phyloP scores from a whole-genome alignment of 2,113 vertebrate species.

The Felis catus region DNA sequence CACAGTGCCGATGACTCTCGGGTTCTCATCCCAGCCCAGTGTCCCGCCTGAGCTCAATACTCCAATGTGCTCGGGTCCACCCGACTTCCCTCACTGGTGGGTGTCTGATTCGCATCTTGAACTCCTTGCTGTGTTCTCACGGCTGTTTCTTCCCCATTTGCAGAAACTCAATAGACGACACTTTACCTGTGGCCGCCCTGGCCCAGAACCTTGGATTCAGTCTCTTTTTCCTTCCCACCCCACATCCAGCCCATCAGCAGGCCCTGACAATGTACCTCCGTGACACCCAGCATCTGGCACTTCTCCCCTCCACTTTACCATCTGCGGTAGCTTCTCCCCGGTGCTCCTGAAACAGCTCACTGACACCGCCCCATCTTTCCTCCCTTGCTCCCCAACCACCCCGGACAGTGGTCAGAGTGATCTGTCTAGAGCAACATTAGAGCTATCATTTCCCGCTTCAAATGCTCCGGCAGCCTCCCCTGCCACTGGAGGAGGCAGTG shows the following conservation, averaged over 20 bases:
- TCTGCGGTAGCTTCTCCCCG: not conserved
- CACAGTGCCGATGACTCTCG: not conserved
- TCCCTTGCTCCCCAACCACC: not conserved
- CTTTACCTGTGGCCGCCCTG: rapidly evolving
- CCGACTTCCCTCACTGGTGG: rapidly evolving
- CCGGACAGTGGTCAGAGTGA: not conserved
- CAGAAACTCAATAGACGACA: not conserved
- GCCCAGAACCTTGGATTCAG: rapidly evolving
- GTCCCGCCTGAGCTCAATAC: not conserved
- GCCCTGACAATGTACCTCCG: not conserved
- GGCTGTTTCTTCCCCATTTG: not conserved
- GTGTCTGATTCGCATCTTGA: rapidly evolving
- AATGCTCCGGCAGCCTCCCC: rapidly evolving
- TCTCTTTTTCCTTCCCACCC: not conserved
- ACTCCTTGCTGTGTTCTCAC: not conserved
- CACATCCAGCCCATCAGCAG: not conserved
- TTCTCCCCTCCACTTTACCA: not conserved
- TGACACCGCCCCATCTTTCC: not conserved
- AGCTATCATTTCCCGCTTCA: not conserved
- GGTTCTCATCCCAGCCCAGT: not conserved
- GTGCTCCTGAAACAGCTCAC: not conserved
- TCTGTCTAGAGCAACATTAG: not conserved
- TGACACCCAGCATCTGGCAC: not conserved
- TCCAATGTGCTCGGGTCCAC: rapidly evolving
- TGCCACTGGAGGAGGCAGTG: rapidly evolving